Evolutionary conservation across 2,113 vertebrate genomes (phyloP).

Genomic region (Saguinus midas): DNA sequence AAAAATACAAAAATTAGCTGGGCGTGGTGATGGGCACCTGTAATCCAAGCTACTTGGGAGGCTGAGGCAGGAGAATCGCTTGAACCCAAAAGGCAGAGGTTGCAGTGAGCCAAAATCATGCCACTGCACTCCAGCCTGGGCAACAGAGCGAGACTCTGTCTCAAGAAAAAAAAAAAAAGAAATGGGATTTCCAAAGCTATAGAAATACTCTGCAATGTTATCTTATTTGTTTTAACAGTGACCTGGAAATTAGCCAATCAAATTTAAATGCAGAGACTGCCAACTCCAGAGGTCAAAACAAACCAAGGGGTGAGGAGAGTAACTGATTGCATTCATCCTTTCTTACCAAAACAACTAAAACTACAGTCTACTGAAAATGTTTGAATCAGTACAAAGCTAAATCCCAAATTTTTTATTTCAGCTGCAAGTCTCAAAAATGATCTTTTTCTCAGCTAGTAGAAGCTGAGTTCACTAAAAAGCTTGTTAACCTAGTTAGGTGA

Average conservation of each 20-base stretch:
- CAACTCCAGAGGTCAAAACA: not conserved
- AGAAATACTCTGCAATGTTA: not conserved
- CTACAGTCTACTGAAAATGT: not conserved
- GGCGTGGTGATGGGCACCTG: too few relatives aligned
- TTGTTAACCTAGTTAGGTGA: slow-evolving; percentile 41
- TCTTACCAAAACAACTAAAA: not conserved
- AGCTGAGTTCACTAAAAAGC: slow-evolving; percentile 48
- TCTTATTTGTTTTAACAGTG: not conserved
- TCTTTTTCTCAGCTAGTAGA: not conserved
- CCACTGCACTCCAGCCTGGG: too few relatives aligned
- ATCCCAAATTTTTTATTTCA: slow-evolving; percentile 1
- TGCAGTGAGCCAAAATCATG: too few relatives aligned
- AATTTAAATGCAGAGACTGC: not conserved
- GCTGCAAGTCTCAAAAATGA: slow-evolving; percentile 37
- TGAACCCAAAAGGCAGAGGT: too few relatives aligned
- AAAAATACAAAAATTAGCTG: too few relatives aligned
- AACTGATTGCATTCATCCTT: not conserved
- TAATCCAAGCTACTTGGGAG: too few relatives aligned
- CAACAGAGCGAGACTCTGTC: too few relatives aligned
- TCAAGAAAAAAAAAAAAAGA: too few relatives aligned
- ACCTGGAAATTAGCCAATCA: not conserved
- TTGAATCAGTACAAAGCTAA: not conserved
- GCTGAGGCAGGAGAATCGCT: too few relatives aligned
- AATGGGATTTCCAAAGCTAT: not conserved
- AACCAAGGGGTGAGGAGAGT: not conserved